Conservation (phyloP, 2,888 invertebrate species). For the Spilosoma lubricipeda region DNA sequence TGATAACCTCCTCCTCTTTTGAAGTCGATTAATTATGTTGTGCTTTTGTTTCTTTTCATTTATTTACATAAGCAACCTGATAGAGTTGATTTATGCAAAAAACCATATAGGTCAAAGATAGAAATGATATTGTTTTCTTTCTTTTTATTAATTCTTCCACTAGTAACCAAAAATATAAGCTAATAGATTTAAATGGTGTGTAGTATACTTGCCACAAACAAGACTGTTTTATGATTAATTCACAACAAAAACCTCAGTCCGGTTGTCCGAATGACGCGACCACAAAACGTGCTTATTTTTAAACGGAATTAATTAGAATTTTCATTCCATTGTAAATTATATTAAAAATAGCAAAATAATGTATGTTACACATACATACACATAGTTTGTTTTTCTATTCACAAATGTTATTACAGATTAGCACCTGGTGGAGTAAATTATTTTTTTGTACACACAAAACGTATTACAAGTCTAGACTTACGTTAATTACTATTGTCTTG, state of each 20-base stretch:
- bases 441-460: background rate
- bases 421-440: background rate
- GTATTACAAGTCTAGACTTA: background rate
- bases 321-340: background rate
- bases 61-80: no score
- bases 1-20: no score
- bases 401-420: background rate
- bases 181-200: background rate
- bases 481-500: background rate
- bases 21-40: no score
- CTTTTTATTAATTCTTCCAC: no score
- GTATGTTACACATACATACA: background rate
- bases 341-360: background rate
- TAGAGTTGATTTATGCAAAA: no score
- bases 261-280: slow-evolving; percentile 14
- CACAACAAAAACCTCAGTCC: slow-evolving; percentile 24
- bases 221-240: slow-evolving; percentile 29
- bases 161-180: slow-evolving; percentile 8
- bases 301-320: slow-evolving; percentile 5
- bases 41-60: no score
- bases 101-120: no score
- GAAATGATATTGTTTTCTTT: background rate
- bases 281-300: slow-evolving; percentile 27
- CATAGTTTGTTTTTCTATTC: background rate
- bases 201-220: slow-evolving; percentile 24